Evolutionary conservation across 2,797 vertebrate genomes (phyloP), one percentile per base, ranked within the genome.

Genomic region (Dipus sagitta): DNA sequence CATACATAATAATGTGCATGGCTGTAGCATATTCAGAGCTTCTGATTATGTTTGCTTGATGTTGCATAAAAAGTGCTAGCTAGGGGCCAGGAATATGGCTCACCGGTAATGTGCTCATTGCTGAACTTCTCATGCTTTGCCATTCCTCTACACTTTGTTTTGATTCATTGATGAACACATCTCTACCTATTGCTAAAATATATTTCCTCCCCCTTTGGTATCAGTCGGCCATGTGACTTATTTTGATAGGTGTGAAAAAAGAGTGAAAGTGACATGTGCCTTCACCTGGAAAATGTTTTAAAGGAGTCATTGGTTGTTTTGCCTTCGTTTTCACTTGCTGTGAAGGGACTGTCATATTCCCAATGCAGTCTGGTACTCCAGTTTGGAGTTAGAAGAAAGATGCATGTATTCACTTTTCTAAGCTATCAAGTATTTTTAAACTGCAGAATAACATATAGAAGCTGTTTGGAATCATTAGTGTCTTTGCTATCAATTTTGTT

Each of bases 231-330:
- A 58, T 84, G 38, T 77, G 30, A 90, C 30, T 94, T 86, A 86
- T 72, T 92, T 81, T 89, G 32, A 34, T 32, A 24, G 64, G 9
- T 82, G 47, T 32, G n/a, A 21, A 67, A 68, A 8, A 30, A 82
- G 17, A 86, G 17, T 78, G n/a, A 85, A 89, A 80, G 64, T 81
- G 32, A 42, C 18, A 65, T 78, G n/a, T 80, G 18, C 47, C n/a
- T 17, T 20, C 1, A 75, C 23, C 47, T 86, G 26, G 34, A 20
- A 86, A 24, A 67, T 67, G 23, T 79, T 83, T 84, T 83, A 78
- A 72, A 92, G 71, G 38, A 88, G 15, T 64, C 52, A 75, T 79
- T 83, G 23, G 11, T 87, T 84, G 64, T n/a, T 87, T 90, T 92
- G 24, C 74, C 38, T 87, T 87, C 75, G 10, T 11, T 82, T 90